These are phyloP conservation scores for Arbacia lixula DNA, from an alignment of 53 echinoderm and acorn worm species.

Conservation along the genomic window DNA sequence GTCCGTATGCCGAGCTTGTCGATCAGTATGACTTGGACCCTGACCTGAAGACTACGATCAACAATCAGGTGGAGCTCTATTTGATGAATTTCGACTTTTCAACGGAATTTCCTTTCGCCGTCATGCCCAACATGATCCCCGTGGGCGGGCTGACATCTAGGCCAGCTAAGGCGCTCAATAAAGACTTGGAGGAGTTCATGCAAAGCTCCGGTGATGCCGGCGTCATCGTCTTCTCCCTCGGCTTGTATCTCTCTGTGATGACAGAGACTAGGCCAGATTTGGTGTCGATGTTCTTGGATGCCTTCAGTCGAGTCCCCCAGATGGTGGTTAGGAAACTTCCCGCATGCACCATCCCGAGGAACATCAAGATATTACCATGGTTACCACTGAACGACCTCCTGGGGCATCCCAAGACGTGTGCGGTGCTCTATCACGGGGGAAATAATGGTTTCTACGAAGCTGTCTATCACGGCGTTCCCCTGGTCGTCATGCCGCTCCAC, in stretches of 20 bases:
- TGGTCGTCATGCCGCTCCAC: slow-evolving; percentile 16
- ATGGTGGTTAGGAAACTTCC: slow-evolving; percentile 20
- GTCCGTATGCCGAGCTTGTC: too few species aligned
- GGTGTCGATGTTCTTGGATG: slow-evolving; percentile 3
- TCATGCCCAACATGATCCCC: slow-evolving; percentile 29
- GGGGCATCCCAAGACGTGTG: slow-evolving; percentile 32
- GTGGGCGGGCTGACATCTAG: slow-evolving; percentile 40
- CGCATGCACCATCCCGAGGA: neutral
- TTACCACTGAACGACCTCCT: slow-evolving; percentile 42
- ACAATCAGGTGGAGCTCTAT: neutral
- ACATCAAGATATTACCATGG: slow-evolving; percentile 41
- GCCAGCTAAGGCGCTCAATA: neutral
- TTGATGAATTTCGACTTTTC: slow-evolving; percentile 19
- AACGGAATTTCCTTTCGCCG: slow-evolving; percentile 28
- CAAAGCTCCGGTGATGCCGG: slow-evolving; percentile 29
- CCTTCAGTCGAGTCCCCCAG: slow-evolving; percentile 23
- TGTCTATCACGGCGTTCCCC: slow-evolving; percentile 34
- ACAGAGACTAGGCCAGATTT: neutral
- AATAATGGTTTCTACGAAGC: slow-evolving; percentile 47
- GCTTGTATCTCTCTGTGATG: neutral
- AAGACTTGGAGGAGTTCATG: slow-evolving; percentile 35
- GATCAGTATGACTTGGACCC: too few species aligned
- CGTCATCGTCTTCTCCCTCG: slow-evolving; percentile 29
- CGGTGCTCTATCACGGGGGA: slow-evolving; percentile 32
- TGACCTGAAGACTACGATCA: too few species aligned